A percentile compares a stretch with the other conserved stretches of the same genome.
These are phyloP conservation scores for Catharus bicknelli DNA, from an alignment of 2,113 vertebrate genomes.

Conservation along the genomic window DNA sequence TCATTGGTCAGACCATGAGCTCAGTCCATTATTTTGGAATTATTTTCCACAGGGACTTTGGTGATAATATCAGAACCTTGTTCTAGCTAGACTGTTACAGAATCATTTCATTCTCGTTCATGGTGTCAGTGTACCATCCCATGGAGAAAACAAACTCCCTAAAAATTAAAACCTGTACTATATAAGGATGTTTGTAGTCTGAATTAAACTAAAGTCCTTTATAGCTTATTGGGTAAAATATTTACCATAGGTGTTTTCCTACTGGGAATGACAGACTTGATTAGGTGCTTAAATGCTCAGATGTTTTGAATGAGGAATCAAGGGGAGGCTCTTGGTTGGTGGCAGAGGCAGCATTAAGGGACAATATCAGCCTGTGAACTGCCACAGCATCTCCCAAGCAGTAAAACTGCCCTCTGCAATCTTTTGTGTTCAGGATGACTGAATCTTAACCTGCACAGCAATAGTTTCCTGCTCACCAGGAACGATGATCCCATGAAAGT, in stretches of 20 bases:
- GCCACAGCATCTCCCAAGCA: neutral
- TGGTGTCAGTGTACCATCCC: neutral
- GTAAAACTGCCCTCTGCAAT: neutral
- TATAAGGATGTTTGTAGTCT: neutral
- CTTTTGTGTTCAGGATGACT: neutral
- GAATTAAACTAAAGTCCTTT: neutral
- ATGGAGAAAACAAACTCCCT: neutral
- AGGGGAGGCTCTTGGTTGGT: neutral
- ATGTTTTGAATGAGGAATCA: neutral
- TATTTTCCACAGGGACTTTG: neutral
- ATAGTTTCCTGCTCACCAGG: neutral
- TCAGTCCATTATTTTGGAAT: neutral
- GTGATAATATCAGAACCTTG: neutral
- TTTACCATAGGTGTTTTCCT: neutral
- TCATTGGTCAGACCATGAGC: neutral
- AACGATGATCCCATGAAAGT: neutral
- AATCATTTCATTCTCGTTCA: neutral
- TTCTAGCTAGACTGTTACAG: neutral
- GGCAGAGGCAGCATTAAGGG: neutral
- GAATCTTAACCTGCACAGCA: neutral
- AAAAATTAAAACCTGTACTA: neutral
- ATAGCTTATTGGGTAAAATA: neutral
- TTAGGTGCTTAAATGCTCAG: neutral
- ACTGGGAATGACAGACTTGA: neutral
- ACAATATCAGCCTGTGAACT: neutral